Base-by-base conservation (phyloP, 2,888 invertebrate species). In the Tanaodytes sp. region DNA sequence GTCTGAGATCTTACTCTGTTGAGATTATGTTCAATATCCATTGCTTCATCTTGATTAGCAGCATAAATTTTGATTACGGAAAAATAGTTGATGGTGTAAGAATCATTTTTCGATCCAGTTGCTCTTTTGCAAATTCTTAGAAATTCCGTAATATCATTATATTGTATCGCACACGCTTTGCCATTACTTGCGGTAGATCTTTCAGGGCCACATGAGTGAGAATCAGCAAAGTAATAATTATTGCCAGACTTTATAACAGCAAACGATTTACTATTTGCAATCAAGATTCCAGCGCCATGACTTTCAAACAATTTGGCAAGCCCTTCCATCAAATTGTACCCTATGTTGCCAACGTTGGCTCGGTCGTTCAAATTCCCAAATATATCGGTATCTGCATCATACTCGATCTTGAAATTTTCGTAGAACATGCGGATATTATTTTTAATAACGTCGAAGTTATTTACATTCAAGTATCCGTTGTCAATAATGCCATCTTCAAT, bases 121-220 rank as follows among this genome's bases (percentile, higher is more conserved):
- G 27, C 4, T 9, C 27, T 27, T 9, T 27, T 27, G 9, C 27
- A 27, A 6, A 27, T 27, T 12, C 55, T 15, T 16, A 43, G 15
- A 5, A 55, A 15, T 16, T 55, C 55, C 1, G 11, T 16, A 15
- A 55, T 33, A 19, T 19, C 14, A n/a, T 48, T 48, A 40, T 48
- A 58, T 31, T 58, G 16, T 31, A 58, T 58, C 2, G 14, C 31
- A 20, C 58, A 58, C 16, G 39, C 40, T 48, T 31, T 58, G 11
- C 46, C 46, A 11, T 58, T 45, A 5, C 48, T n/a, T 11, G 58
- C 46, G 14, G 58, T 48, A 8, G 46, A 58, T 16, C 58, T 48
- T 48, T 58, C 48, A 4, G 48, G 46, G 6, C 58, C 48, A 20
- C 58, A 58, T 3, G 48, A 58, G 12, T 58, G 58, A 31, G 58